Base-by-base conservation (phyloP, 2,113 vertebrate genomes). In the Prionailurus bengalensis region DNA sequence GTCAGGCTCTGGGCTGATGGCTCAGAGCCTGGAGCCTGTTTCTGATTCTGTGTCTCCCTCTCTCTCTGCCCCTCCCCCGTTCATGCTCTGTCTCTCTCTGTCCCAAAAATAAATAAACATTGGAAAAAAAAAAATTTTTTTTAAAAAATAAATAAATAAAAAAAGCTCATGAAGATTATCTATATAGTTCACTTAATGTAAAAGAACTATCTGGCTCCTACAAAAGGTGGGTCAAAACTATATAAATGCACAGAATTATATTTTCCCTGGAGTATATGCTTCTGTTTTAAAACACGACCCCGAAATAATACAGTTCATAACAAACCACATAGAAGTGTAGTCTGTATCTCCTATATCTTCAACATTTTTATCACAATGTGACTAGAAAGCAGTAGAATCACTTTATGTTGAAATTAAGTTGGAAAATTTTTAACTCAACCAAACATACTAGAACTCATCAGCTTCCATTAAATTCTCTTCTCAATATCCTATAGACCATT, bases 271-370 rank as follows among this genome's bases (percentile, higher is more conserved):
- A 79, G 93, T 70, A 89, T 21, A 84, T 45, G 58, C 5, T 85
- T 95, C 45, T 61, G 51, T 76, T 93, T 89, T 86, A 86, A 97
- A 89, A 92, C 14, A 71, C 66, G 33, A 84, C 25, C 39, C 45
- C 42, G 91, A 36, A 7, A 61, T 89, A 85, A 80, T 23, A 63
- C n/a, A 85, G 51, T 45, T 96, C n/a, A 11, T 74, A 89, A 86
- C 5, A 89, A 73, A 61, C 29, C 61, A 96, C 10, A 66, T n/a
- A 79, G 79, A 95, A 91, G 13, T 21, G 39, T 61, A 71, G 4
- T 78, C 68, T 88, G 1, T n/a, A 86, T 81, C 65, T 84, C n/a
- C 66, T 13, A 14, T 19, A 39, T 82, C 51, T 88, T 91, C 48
- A 79, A 89, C 21, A 89, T 70, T 85, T 11, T 89, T 11, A 92